These are phyloP conservation scores for Nibea coibor DNA, from an alignment of 2,113 vertebrate species.

Conservation along the genomic window DNA sequence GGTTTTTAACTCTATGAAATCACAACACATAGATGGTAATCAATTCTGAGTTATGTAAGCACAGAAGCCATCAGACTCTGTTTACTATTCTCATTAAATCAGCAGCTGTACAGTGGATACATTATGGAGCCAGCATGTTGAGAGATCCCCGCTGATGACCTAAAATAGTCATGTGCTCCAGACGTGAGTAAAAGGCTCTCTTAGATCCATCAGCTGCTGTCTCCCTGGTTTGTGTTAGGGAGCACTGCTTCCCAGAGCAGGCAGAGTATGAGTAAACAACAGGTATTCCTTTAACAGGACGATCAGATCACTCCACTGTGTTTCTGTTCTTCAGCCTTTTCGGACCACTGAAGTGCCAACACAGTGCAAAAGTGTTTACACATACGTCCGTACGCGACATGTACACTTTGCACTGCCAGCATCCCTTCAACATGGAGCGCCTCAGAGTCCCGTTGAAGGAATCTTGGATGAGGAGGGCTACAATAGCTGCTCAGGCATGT, in stretches of 20 bases:
- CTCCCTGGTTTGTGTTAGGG: constrained; percentile 75
- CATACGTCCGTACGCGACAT: background rate
- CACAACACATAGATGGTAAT: constrained; percentile 24
- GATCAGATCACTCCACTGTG: constrained; percentile 25
- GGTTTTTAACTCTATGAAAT: constrained; percentile 10
- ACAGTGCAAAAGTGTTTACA: constrained; percentile 15
- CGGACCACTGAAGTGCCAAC: background rate
- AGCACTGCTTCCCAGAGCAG: constrained; percentile 51
- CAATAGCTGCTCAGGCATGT: background rate
- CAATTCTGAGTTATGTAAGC: constrained; percentile 30
- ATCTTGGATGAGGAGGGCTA: background rate
- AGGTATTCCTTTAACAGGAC: constrained; percentile 41
- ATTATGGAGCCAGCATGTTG: constrained; percentile 37
- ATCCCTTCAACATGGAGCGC: constrained; percentile 1
- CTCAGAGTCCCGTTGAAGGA: constrained; percentile 2
- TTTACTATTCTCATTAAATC: constrained; percentile 42
- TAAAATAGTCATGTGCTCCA: constrained; percentile 85
- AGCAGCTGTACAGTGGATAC: constrained; percentile 36
- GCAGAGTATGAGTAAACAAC: constrained; percentile 54
- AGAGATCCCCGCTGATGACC: constrained; percentile 70
- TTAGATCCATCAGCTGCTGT: constrained; percentile 73
- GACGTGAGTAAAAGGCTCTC: constrained; percentile 44
- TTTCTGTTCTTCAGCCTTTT: background rate
- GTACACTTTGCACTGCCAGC: background rate
- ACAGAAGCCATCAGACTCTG: constrained; percentile 10